Base-by-base conservation (phyloP, 2,797 vertebrate genomes). In the Eleutherodactylus coqui region DNA sequence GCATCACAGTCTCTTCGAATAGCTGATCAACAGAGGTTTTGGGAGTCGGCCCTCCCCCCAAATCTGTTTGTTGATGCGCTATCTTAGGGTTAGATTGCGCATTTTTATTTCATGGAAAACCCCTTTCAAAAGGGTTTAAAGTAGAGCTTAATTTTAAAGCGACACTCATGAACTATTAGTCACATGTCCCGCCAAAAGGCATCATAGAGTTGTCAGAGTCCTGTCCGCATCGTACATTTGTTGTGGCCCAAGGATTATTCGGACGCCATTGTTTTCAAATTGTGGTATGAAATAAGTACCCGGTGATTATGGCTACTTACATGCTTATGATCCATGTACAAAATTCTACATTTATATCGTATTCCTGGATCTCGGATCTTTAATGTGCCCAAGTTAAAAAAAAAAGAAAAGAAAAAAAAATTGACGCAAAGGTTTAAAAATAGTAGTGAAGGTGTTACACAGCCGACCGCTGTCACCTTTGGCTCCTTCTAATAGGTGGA, bases 401-500 rank as follows among this genome's bases (percentile, higher is more conserved):
- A 32, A 16, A 24, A 41, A 17, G 24, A 32, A 60, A 36, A 24
- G 49, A 80, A 64, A 45, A 62, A 62, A n/a, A 45, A 47, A 16
- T 21, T 67, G 45, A 70, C 38, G 45, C 29, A 70, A 38, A 55
- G n/a, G 69, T 73, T 62, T 83, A 83, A 77, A 84, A 76, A 84
- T 84, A 49, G 43, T n/a, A 51, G 73, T 38, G 55, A 77, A 51
- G 55, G 58, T 77, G 73, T 64, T 53, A 72, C 60, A 64, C 45
- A 10, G 29, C 60, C 29, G 58, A 67, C 75, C 53, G 38, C 32
- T 11, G 9, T 75, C 62, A 62, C 58, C 34, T 32, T 77, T 69
- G 72, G 62, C 73, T 72, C 76, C 24, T 11, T 21, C 2, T 41
- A 79, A 79, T 34, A 79, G 32, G 29, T 2, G 11, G 36, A 55